These are phyloP conservation scores for Halictus quadricinctus DNA, from an alignment of 2,888 invertebrate genomes.

Conservation along the genomic window DNA sequence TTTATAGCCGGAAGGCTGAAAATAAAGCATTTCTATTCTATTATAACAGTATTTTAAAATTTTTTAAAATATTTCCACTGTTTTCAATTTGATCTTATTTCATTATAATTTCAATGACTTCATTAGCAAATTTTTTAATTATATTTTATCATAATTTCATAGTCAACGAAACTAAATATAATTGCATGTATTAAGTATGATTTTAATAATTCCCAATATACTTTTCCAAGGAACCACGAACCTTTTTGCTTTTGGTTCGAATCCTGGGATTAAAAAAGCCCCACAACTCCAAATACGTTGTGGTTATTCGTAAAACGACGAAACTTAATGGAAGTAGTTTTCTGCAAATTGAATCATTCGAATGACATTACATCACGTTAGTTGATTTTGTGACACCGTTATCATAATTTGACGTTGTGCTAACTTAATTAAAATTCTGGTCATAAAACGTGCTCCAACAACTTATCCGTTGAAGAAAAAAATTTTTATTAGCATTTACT, in stretches of 20 bases:
- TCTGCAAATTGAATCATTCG: not conserved
- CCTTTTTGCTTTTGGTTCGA: not conserved
- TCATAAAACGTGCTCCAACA: slow-evolving; percentile 13
- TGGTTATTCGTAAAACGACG: not conserved
- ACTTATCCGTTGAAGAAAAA: slow-evolving; percentile 17
- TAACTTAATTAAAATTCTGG: slow-evolving; percentile 42
- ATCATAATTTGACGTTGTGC: not conserved
- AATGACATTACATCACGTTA: not conserved
- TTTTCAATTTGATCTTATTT: not conserved
- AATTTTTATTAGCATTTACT: slow-evolving; percentile 37
- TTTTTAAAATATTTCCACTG: not conserved
- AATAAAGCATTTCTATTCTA: too few species aligned
- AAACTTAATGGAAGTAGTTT: not conserved
- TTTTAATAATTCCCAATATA: not conserved
- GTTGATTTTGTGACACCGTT: slow-evolving; percentile 11
- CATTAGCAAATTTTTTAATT: too few species aligned
- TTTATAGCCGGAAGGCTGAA: too few species aligned
- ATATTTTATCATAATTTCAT: too few species aligned
- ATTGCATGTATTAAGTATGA: not conserved
- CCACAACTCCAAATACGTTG: not conserved
- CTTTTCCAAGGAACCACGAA: not conserved
- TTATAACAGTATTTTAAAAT: too few species aligned
- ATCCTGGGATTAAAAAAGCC: not conserved
- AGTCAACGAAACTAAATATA: too few species aligned
- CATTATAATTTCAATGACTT: not conserved